A percentile compares a stretch with the other conserved stretches of the same genome.
phyloP scores from a whole-genome alignment of 2,113 vertebrate species.

The Progne subis region DNA sequence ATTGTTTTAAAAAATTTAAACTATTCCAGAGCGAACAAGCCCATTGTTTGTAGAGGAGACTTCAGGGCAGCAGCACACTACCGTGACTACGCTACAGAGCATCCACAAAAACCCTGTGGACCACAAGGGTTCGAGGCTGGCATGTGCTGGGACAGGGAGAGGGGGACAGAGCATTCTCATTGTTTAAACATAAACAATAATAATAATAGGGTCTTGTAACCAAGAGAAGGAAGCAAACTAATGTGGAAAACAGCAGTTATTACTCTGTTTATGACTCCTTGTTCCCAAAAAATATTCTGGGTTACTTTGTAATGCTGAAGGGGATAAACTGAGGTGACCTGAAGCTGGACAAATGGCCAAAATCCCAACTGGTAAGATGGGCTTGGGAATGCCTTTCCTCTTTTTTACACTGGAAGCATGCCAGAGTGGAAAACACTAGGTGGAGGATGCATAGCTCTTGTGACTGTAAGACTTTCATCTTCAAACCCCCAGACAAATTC shows the following conservation, averaged over 20 bases:
- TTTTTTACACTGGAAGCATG: not conserved
- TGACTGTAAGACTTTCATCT: not conserved
- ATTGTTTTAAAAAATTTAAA: not conserved
- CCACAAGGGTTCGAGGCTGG: fast-evolving
- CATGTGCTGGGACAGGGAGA: not conserved
- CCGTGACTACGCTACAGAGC: not conserved
- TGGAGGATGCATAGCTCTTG: not conserved
- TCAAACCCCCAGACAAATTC: not conserved
- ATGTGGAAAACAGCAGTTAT: conserved; percentile 42
- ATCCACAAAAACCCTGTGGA: not conserved
- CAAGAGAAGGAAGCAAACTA: not conserved
- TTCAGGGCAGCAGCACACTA: not conserved
- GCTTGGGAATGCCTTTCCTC: not conserved
- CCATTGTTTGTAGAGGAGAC: not conserved
- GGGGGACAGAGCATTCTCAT: conserved; percentile 1
- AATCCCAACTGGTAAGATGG: not conserved
- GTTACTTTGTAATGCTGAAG: not conserved
- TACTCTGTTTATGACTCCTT: not conserved
- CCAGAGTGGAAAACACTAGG: not conserved
- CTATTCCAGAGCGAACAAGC: not conserved
- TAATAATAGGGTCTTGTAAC: not conserved
- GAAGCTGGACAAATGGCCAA: not conserved
- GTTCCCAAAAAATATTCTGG: not conserved
- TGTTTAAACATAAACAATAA: conserved; percentile 36
- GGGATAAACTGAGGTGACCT: conserved; percentile 2